These are phyloP conservation scores for Lagorchestes hirsutus DNA, from an alignment of 2,797 vertebrate species.

Conservation along the genomic window DNA sequence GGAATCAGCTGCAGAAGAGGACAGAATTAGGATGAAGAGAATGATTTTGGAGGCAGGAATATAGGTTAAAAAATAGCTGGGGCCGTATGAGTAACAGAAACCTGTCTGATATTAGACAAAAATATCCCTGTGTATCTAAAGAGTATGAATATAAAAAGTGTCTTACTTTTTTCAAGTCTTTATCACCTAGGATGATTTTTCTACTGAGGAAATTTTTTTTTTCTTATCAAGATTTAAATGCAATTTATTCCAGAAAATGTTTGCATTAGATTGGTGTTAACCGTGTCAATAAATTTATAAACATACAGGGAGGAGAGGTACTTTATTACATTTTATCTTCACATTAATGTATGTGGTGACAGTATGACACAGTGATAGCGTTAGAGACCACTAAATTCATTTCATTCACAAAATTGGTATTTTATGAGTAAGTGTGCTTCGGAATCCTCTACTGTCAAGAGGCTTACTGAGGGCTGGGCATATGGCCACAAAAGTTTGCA, in stretches of 20 bases:
- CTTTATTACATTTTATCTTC: constrained; percentile 76
- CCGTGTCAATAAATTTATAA: constrained; percentile 67
- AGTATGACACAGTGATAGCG: constrained; percentile 64
- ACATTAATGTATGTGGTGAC: constrained; percentile 72
- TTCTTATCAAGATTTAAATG: constrained; percentile 55
- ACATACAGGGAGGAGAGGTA: constrained; percentile 63
- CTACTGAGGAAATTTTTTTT: constrained; percentile 28
- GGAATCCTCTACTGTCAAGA: constrained; percentile 25
- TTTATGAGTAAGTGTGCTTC: constrained; percentile 62
- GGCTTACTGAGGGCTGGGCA: constrained; percentile 55
- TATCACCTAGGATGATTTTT: not conserved
- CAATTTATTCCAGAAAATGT: constrained; percentile 65
- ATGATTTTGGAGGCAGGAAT: not conserved
- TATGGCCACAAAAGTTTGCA: constrained; percentile 66
- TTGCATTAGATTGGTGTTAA: constrained; percentile 61
- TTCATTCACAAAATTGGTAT: constrained; percentile 79
- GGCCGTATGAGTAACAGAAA: not conserved
- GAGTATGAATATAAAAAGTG: not conserved
- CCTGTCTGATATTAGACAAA: not conserved
- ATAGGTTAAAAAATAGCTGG: not conserved
- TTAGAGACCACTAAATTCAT: constrained; percentile 74
- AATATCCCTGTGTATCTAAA: not conserved
- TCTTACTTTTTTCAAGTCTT: not conserved
- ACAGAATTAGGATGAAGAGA: not conserved
- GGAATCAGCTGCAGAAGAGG: not conserved